Conservation (phyloP, 2,888 invertebrate species). For the Tinea pellionella region DNA sequence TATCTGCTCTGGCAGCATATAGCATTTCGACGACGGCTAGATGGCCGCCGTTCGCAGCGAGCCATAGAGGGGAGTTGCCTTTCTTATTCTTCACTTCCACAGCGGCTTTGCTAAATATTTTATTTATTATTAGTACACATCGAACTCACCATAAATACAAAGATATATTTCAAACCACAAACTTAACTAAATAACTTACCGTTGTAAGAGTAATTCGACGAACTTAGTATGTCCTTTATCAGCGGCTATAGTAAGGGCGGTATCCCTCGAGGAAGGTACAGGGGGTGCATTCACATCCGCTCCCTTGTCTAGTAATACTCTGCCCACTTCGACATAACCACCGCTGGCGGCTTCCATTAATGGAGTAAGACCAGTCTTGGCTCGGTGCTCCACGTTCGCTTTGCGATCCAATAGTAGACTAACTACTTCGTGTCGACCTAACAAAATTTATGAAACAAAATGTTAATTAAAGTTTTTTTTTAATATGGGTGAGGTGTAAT, state of each 20-base stretch:
- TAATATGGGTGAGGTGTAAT: too few species aligned
- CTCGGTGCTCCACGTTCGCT: conserved; percentile 98
- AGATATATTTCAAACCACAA: too few species aligned
- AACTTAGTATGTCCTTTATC: conserved; percentile 98
- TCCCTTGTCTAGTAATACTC: conserved; percentile 93
- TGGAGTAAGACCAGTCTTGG: conserved; percentile 98
- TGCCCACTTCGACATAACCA: conserved; percentile 98
- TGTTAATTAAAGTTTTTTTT: background rate
- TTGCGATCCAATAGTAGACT: conserved; percentile 94
- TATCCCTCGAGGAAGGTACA: conserved; percentile 97
- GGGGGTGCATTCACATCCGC: conserved; percentile 99
- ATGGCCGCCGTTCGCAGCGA: conserved; percentile 98
- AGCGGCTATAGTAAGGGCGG: conserved; percentile 98
- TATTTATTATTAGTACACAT: background rate
- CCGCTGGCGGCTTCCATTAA: conserved; percentile 99
- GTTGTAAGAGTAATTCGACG: conserved; percentile 82
- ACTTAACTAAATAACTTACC: conserved; percentile 44
- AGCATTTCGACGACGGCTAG: conserved; percentile 95
- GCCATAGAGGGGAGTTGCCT: conserved; percentile 97
- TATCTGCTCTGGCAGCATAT: conserved; percentile 90
- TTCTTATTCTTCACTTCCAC: conserved; percentile 99
- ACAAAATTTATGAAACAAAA: background rate
- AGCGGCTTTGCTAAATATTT: conserved; percentile 74
- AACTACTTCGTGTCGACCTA: conserved; percentile 93
- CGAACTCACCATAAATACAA: background rate